phyloP scores from a whole-genome alignment of 1,140 invertebrate species.

The Pachyrhynchus sulphureomaculatus region DNA sequence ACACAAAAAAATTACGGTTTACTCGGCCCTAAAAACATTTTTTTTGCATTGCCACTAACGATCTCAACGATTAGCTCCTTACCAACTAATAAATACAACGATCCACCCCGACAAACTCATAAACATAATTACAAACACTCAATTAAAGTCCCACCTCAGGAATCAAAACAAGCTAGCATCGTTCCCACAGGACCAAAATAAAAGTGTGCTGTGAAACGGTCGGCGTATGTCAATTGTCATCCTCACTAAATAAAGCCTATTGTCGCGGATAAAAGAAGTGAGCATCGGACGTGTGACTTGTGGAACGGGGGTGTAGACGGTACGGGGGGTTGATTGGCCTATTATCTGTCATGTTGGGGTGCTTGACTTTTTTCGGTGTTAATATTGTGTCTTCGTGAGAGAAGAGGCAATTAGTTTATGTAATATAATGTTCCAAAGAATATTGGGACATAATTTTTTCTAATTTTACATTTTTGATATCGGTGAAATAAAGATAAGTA shows the following conservation, averaged over 20 bases:
- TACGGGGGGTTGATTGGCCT: slow-evolving; percentile 14
- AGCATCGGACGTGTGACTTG: slow-evolving; percentile 40
- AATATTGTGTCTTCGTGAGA: too few relatives aligned
- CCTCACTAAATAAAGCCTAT: slow-evolving; percentile 43
- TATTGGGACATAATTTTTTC: neutral
- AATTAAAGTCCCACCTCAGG: slow-evolving; percentile 41
- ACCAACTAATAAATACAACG: too few relatives aligned
- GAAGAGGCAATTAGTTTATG: too few relatives aligned
- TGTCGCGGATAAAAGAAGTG: slow-evolving; percentile 45
- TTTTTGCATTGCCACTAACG: too few relatives aligned
- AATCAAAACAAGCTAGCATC: slow-evolving; percentile 38
- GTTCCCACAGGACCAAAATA: slow-evolving; percentile 42
- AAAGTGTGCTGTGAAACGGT: slow-evolving; percentile 33
- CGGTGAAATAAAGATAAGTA: too few relatives aligned
- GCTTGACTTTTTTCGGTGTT: slow-evolving; percentile 23
- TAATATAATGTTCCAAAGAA: neutral
- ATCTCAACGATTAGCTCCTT: too few relatives aligned
- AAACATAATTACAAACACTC: slow-evolving; percentile 24
- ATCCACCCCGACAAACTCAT: slow-evolving; percentile 2
- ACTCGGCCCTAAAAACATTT: too few relatives aligned
- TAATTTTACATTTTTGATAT: too few relatives aligned
- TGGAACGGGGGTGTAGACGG: slow-evolving; percentile 12
- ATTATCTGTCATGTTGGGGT: slow-evolving; percentile 21
- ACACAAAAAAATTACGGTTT: too few relatives aligned
- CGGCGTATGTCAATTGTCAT: slow-evolving; percentile 47